phyloP scores from a whole-genome alignment of 2,888 invertebrate species.

The Mesorhabditis spiculigera region DNA sequence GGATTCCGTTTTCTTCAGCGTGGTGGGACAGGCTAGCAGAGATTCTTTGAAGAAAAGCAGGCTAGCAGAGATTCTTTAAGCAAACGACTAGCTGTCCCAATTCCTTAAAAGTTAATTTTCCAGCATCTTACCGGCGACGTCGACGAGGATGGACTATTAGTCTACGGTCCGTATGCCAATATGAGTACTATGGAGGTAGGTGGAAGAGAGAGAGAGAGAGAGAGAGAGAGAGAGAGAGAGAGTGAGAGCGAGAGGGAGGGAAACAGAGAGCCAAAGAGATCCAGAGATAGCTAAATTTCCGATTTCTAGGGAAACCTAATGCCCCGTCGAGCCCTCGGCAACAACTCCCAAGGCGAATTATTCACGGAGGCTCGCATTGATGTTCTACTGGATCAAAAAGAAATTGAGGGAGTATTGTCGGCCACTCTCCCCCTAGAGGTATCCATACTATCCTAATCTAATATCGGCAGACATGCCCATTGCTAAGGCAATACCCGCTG shows the following conservation, averaged over 20 bases:
- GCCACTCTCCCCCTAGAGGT: conserved; percentile 26
- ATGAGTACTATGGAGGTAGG: conserved; percentile 42
- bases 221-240: not conserved
- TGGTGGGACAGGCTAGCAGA: not conserved
- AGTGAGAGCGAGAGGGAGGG: not conserved
- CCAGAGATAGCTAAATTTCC: no score
- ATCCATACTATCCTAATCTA: not conserved
- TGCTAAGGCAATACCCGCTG: conserved; percentile 9
- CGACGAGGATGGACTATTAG: conserved; percentile 50
- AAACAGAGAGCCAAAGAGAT: not conserved
- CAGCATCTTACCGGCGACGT: conserved; percentile 50
- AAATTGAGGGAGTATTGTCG: conserved; percentile 31
- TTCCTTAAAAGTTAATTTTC: not conserved
- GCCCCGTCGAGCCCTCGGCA: conserved; percentile 9
- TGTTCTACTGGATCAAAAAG: conserved; percentile 26
- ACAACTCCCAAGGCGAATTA: conserved; percentile 16
- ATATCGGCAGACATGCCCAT: conserved; percentile 19
- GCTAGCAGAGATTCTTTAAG: not conserved
- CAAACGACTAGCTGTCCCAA: not conserved
- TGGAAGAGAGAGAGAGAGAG: not conserved
- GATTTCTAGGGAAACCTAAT: conserved; percentile 8
- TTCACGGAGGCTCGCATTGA: conserved; percentile 32
- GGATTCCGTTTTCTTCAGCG: conserved; percentile 55
- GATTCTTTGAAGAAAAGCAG: not conserved
- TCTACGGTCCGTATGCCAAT: conserved; percentile 51